phyloP scores from a whole-genome alignment of 1,140 invertebrate species.

The Octopus bimaculoides region DNA sequence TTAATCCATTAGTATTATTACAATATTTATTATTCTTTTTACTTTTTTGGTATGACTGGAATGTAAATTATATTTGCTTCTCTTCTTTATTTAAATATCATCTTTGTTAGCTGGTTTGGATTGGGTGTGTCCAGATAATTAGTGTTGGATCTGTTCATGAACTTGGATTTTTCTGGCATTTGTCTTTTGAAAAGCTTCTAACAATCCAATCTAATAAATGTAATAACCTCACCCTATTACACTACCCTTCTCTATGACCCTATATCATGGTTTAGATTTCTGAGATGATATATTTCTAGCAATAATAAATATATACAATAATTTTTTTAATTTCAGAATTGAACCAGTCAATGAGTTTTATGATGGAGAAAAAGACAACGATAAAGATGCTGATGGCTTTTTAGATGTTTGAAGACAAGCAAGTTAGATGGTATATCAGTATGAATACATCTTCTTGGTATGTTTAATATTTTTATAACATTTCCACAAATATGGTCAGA shows the following conservation, averaged over 20 bases:
- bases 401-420: conserved; percentile 44
- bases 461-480: not conserved
- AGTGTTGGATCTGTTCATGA: not conserved
- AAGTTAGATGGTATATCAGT: not conserved
- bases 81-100: not conserved
- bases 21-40: too few relatives aligned
- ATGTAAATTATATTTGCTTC: too few relatives aligned
- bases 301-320: too few relatives aligned
- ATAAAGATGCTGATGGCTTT: conserved; percentile 56
- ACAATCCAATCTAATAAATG: too few relatives aligned
- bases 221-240: too few relatives aligned
- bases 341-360: conserved; percentile 91
- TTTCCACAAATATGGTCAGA: not conserved
- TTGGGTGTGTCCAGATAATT: not conserved
- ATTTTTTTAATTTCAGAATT: conserved; percentile 60
- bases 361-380: conserved; percentile 74
- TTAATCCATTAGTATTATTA: too few relatives aligned
- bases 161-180: too few relatives aligned
- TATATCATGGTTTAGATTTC: too few relatives aligned
- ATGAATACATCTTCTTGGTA: not conserved
- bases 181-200: too few relatives aligned
- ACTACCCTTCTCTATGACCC: too few relatives aligned
- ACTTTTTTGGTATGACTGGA: too few relatives aligned
- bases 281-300: too few relatives aligned
- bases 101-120: not conserved